phyloP scores from a whole-genome alignment of 2,113 vertebrate species.

The Paratilapia polleni region DNA sequence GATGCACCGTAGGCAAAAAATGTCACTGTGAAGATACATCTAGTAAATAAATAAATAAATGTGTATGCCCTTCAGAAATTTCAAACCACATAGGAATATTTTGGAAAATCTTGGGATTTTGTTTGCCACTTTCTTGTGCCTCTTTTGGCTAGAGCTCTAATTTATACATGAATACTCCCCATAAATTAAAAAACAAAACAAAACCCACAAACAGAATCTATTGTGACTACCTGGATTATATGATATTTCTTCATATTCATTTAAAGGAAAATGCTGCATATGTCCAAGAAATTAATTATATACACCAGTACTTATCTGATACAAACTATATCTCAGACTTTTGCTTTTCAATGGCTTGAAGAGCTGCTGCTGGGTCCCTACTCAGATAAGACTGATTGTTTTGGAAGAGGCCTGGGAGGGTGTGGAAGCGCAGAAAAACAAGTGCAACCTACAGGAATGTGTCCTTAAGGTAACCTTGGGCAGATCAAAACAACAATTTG shows the following conservation, averaged over 20 bases:
- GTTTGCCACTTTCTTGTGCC: background rate
- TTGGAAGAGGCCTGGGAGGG: constrained; percentile 35
- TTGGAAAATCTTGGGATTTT: background rate
- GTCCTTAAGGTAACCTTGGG: constrained; percentile 24
- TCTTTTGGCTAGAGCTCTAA: background rate
- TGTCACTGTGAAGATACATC: background rate
- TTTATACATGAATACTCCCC: background rate
- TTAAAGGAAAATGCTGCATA: background rate
- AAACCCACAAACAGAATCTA: too few relatives aligned
- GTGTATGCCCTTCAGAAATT: background rate
- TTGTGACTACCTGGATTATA: background rate
- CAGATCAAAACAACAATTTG: constrained; percentile 3
- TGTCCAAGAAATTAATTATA: background rate
- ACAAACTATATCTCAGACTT: background rate
- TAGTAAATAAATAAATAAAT: background rate
- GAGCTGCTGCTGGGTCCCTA: constrained; percentile 27
- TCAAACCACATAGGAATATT: background rate
- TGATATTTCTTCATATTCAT: background rate
- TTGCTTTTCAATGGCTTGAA: background rate
- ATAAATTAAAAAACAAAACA: background rate
- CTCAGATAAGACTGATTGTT: constrained; percentile 76
- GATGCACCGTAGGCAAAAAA: constrained; percentile 7
- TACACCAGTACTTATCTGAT: background rate
- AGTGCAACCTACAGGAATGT: constrained; percentile 51
- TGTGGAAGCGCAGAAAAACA: constrained; percentile 59